Percentiles rank a stretch among this genome's conserved stretches.
Conservation (phyloP, 2,888 invertebrate genomes). For the Apamea sordens region DNA sequence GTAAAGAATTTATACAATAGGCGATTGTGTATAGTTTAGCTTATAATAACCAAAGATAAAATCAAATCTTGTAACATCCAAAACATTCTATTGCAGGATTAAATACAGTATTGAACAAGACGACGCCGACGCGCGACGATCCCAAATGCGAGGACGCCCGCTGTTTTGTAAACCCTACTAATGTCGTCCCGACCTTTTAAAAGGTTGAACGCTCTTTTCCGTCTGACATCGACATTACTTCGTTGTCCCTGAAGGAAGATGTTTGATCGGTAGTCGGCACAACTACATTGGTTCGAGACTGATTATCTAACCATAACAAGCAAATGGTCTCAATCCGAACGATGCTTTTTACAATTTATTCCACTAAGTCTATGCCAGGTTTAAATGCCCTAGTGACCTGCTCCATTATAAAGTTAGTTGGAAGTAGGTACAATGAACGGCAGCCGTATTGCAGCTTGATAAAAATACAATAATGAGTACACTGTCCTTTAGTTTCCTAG, state of each 20-base stretch:
- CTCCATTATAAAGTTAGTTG: conserved; percentile 29
- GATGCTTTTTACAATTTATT: conserved; percentile 32
- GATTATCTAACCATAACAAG: background rate
- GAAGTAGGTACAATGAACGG: conserved; percentile 40
- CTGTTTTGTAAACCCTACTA: conserved; percentile 38
- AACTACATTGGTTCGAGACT: background rate
- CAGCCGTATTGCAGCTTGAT: conserved; percentile 54
- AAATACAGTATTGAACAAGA: conserved; percentile 29
- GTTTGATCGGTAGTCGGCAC: background rate
- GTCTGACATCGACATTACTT: conserved; percentile 25
- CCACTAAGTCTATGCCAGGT: conserved; percentile 8
- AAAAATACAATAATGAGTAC: conserved; percentile 52
- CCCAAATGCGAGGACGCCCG: conserved; percentile 17
- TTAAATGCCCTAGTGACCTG: conserved; percentile 39
- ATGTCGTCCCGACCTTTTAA: conserved; percentile 49
- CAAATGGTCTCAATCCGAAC: background rate
- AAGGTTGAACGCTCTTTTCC: conserved; percentile 47
- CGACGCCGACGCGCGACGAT: conserved; percentile 1
- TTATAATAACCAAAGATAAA: conserved; percentile 15
- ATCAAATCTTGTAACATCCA: conserved; percentile 14
- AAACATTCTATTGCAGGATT: conserved; percentile 16
- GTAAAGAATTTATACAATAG: conserved; percentile 21
- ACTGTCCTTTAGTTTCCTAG: conserved; percentile 66
- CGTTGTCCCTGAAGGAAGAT: background rate
- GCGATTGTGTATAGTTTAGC: conserved; percentile 2